phyloP scores from a whole-genome alignment of 2,113 vertebrate genomes.

The Apodemus speciosus region DNA sequence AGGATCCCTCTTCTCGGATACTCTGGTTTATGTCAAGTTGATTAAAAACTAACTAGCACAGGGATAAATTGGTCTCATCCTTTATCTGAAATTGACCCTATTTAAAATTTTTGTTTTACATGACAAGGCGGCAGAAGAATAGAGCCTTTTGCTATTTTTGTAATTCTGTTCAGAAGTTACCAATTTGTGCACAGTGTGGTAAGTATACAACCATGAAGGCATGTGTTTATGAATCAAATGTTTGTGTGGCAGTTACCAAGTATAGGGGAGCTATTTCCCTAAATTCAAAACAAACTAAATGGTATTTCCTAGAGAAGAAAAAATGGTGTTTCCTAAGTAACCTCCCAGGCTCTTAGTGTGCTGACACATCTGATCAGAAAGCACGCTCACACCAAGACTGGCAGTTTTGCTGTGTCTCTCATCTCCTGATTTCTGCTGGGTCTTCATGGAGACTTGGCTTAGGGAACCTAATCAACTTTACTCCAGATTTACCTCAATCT shows the following conservation, averaged over 20 bases:
- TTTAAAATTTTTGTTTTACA: conserved; percentile 63
- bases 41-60: not conserved
- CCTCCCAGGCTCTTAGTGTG: not conserved
- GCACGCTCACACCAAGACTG: not conserved
- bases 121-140: conserved; percentile 95
- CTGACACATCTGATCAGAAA: not conserved
- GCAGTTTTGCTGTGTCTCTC: not conserved
- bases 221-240: not conserved
- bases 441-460: not conserved
- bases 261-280: not conserved
- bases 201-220: conserved; percentile 82
- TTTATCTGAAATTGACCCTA: conserved; percentile 52
- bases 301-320: not conserved
- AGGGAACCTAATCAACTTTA: not conserved
- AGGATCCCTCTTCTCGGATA: not conserved
- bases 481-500: not conserved
- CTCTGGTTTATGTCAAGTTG: not conserved
- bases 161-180: conserved; percentile 94
- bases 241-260: not conserved
- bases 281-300: conserved; percentile 36
- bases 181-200: conserved; percentile 98
- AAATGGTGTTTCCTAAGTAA: not conserved
- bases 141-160: conserved; percentile 99
- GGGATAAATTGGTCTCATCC: not conserved
- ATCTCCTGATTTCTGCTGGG: not conserved